Evolutionary conservation across 2,113 vertebrate species (phyloP), one percentile per base, ranked within the genome.

Genomic region (Hypocryptadius cinnamomeus): DNA sequence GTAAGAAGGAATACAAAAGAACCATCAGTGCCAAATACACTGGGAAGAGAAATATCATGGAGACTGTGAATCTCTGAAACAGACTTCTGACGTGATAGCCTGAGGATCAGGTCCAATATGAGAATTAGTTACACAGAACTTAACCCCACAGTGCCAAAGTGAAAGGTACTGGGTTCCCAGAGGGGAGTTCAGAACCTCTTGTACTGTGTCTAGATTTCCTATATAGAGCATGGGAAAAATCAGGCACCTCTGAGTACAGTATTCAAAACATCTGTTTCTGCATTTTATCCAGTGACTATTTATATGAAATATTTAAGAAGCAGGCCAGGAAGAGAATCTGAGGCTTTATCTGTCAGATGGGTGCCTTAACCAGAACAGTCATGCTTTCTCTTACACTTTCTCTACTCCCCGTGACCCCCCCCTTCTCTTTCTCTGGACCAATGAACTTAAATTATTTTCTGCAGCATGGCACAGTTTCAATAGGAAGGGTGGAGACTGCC

Each of bases 401-500:
- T 81, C 48, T 72, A 77, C 69, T 88, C 91, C 66, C 16, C 31
- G 47, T 90, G 69, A 84, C 83, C 82, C 40, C 82, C 40, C 61
- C 31, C 60, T 83, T 86, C 68, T 85, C 72, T 64, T 89, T 68
- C 87, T 70, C 61, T 86, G 65, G 77, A 79, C 86, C 91, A 92
- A 56, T 92, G 86, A 95, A 94, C 89, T 84, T 39, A 33, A 81
- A 86, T 71, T 74, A 81, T 74, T 92, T 95, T 90, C 90, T 92
- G 83, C 86, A 93, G 84, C 65, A 50, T 95, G 95, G 96, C 95
- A 84, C 61, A 48, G 91, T 92, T 96, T 92, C 96, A 96, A 93
- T 81, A 96, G 95, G 95, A 96, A 96, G 96, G 95, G 95, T 96
- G 96, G 94, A 92, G 96, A 92, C 66, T 65, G 86, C 79, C 86